Evolutionary conservation across 2,113 vertebrate species (phyloP).

Genomic region (Nicator chloris): DNA sequence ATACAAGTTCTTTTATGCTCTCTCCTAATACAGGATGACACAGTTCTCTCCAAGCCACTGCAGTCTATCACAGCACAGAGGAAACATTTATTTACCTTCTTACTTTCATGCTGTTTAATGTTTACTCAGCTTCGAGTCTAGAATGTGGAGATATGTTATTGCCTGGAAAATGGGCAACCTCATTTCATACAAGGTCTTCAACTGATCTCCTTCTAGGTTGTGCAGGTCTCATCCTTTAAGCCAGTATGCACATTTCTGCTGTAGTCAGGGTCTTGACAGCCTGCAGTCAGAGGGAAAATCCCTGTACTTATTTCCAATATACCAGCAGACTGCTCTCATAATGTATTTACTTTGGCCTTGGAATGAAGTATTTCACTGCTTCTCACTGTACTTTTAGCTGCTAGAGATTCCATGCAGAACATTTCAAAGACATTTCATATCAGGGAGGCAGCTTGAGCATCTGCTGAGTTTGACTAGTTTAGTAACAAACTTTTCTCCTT

Average conservation of each 20-base stretch:
- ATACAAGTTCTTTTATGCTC: neutral
- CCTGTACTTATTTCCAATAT: neutral
- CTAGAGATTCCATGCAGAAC: neutral
- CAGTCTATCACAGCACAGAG: neutral
- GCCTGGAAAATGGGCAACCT: neutral
- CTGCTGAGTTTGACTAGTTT: neutral
- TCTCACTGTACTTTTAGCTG: neutral
- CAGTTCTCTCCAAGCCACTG: neutral
- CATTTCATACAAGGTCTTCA: neutral
- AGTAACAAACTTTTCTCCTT: conserved; percentile 1
- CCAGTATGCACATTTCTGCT: neutral
- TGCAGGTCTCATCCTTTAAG: neutral
- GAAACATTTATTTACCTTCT: neutral
- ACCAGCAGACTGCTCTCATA: neutral
- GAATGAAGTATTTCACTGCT: neutral
- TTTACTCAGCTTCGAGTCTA: neutral
- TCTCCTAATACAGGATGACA: neutral
- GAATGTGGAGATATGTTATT: neutral
- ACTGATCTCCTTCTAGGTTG: neutral
- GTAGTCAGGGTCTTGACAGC: neutral
- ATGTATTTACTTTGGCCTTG: neutral
- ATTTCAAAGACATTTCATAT: neutral
- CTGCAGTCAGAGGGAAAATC: neutral
- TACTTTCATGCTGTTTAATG: neutral
- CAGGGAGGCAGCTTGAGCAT: neutral